These are phyloP conservation scores for Synanthedon myopaeformis DNA, from an alignment of 2,888 invertebrate genomes.

Conservation along the genomic window DNA sequence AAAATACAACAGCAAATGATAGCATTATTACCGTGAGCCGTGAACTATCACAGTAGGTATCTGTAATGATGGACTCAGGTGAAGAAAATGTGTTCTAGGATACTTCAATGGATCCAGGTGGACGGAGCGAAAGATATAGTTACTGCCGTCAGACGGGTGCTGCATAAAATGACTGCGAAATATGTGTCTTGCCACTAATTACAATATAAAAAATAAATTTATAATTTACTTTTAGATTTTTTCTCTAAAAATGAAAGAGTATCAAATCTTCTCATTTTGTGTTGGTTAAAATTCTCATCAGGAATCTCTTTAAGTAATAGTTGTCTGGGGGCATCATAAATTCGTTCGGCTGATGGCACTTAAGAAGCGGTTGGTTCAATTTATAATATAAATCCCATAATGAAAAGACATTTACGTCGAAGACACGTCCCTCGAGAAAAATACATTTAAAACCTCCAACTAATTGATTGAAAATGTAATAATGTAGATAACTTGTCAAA, in stretches of 20 bases:
- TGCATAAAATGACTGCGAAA: neutral
- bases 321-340: slow-evolving; percentile 5
- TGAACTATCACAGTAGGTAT: too few relatives aligned
- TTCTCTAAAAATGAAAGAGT: too few relatives aligned
- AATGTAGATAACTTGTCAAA: too few relatives aligned
- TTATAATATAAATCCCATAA: neutral
- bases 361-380: neutral
- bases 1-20: too few relatives aligned
- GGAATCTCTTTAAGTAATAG: slow-evolving; percentile 4
- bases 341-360: slow-evolving; percentile 1
- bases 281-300: neutral
- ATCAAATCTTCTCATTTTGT: neutral
- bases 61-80: too few relatives aligned
- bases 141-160: neutral
- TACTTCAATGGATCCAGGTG: too few relatives aligned
- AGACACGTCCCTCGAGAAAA: neutral
- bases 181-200: neutral
- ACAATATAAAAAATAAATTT: neutral
- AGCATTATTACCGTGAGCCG: too few relatives aligned
- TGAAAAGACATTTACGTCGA: neutral
- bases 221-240: neutral
- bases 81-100: too few relatives aligned
- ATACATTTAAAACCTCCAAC: neutral
- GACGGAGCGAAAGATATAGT: too few relatives aligned
- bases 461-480: too few relatives aligned